Conservation (phyloP, 2,888 invertebrate genomes). For the Chirona hameri region DNA sequence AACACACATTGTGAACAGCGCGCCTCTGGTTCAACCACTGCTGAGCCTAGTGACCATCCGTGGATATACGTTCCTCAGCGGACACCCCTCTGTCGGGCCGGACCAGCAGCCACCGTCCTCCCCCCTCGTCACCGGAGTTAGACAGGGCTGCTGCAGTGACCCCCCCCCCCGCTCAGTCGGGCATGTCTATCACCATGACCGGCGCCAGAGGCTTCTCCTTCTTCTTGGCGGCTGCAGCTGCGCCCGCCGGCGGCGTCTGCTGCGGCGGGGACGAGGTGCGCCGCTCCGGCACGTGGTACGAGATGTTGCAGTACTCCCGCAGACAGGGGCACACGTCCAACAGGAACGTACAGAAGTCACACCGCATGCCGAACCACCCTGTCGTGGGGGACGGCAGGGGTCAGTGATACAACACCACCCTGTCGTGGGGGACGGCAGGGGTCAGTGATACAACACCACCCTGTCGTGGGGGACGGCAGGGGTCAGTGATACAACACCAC, state of each 20-base stretch:
- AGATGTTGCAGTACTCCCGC: slow-evolving; percentile 98
- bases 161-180: slow-evolving; percentile 63
- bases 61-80: no score
- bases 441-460: no score
- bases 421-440: no score
- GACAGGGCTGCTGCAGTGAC: no score
- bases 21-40: no score
- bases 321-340: slow-evolving; percentile 88
- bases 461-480: no score
- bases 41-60: no score
- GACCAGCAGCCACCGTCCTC: background rate
- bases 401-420: no score
- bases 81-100: no score
- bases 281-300: slow-evolving; percentile 63
- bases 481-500: no score
- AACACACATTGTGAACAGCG: no score
- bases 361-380: slow-evolving; percentile 99
- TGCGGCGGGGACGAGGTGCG: background rate
- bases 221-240: slow-evolving; percentile 56
- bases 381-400: slow-evolving; percentile 37
- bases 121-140: background rate
- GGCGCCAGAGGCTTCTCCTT: slow-evolving; percentile 85
- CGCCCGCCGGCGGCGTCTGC: slow-evolving; percentile 44
- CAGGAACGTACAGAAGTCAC: slow-evolving; percentile 96
- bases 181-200: slow-evolving; percentile 83